phyloP scores from a whole-genome alignment of 2,113 vertebrate genomes.

The Microcebus griseorufus region DNA sequence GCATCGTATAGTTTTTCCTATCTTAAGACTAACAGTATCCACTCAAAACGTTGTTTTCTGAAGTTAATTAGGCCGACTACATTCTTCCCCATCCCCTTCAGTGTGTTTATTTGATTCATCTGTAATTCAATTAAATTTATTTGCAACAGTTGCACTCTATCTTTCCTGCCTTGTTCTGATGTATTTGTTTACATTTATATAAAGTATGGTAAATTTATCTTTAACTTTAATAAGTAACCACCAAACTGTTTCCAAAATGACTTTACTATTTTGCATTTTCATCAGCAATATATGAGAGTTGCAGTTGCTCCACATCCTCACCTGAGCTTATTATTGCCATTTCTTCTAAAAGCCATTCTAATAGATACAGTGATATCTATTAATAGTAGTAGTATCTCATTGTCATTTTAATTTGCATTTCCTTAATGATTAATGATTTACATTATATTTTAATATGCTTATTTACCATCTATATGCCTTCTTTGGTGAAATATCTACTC shows the following conservation, averaged over 20 bases:
- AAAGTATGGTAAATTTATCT: not conserved
- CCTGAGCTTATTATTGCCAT: not conserved
- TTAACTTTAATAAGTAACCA: conserved; percentile 3
- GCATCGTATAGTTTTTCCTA: not conserved
- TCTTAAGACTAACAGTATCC: not conserved
- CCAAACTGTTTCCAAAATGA: not conserved
- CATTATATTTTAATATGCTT: not conserved
- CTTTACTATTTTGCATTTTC: not conserved
- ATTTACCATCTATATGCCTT: not conserved
- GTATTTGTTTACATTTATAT: not conserved
- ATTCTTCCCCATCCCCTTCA: not conserved
- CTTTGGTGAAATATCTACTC: not conserved
- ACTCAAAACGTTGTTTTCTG: not conserved
- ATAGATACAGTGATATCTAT: not conserved
- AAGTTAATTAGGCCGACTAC: not conserved
- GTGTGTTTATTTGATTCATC: not conserved
- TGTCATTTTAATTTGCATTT: not conserved
- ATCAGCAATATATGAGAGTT: not conserved
- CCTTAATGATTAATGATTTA: not conserved
- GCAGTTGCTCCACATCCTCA: not conserved
- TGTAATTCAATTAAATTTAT: conserved; percentile 19
- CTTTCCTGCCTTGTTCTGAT: not conserved
- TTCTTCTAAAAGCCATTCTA: not conserved
- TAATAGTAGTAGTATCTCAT: not conserved
- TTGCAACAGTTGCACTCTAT: not conserved